Percentiles rank a stretch among this genome's conserved stretches.
Evolutionary conservation across 2,888 invertebrate genomes (phyloP).

Genomic region (Lasioglossum oenotherae): DNA sequence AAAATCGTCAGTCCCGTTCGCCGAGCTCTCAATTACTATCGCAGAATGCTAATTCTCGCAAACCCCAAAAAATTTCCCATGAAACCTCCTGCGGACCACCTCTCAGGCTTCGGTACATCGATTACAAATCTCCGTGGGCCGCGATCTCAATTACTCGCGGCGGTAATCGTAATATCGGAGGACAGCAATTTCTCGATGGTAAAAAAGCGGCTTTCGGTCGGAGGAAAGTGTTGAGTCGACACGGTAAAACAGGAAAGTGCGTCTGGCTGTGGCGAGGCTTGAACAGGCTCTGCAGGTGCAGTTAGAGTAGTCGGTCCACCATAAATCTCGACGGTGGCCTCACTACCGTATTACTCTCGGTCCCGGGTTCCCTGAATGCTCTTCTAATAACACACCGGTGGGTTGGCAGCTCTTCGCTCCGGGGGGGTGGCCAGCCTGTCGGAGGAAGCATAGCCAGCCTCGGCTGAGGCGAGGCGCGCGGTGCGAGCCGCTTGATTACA

Average conservation of each 20-base stretch:
- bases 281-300: slow-evolving; percentile 59
- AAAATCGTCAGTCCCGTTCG: not conserved
- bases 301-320: slow-evolving; percentile 58
- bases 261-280: not conserved
- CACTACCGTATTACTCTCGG: slow-evolving; percentile 70
- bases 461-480: slow-evolving; percentile 21
- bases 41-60: not conserved
- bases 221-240: not conserved
- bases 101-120: not conserved
- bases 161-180: not conserved
- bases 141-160: not conserved
- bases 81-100: not conserved
- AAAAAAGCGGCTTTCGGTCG: not conserved
- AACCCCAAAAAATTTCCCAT: not conserved
- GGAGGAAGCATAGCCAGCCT: not conserved
- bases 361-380: slow-evolving; percentile 51
- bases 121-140: not conserved
- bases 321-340: slow-evolving; percentile 70
- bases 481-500: slow-evolving; percentile 77
- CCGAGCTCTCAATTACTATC: not conserved
- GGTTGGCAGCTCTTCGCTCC: slow-evolving; percentile 63
- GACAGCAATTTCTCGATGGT: not conserved
- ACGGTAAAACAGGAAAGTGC: slow-evolving; percentile 35
- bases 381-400: slow-evolving; percentile 69
- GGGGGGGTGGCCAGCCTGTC: slow-evolving; percentile 57